phyloP scores from a whole-genome alignment of 2,888 invertebrate species.

The Belgica antarctica region DNA sequence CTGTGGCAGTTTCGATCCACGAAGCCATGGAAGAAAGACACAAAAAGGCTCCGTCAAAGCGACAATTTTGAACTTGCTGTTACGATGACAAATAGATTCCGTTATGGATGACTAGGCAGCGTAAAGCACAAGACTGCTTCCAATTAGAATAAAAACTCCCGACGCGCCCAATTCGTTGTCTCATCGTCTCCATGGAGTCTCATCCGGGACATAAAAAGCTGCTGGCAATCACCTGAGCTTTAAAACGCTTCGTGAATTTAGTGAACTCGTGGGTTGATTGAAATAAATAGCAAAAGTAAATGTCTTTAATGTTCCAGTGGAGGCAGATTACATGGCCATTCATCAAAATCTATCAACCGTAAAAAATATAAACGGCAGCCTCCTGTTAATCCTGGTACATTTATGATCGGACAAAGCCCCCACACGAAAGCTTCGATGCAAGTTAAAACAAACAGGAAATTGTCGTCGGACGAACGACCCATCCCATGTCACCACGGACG shows the following conservation, averaged over 20 bases:
- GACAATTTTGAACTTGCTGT: too few species aligned
- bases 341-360: conserved; percentile 35
- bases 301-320: not conserved
- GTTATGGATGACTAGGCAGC: too few species aligned
- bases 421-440: not conserved
- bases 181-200: too few species aligned
- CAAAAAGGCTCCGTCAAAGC: too few species aligned
- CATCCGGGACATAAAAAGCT: too few species aligned
- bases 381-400: conserved; percentile 8
- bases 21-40: too few species aligned
- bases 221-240: not conserved
- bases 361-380: conserved; percentile 21
- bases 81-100: too few species aligned
- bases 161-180: too few species aligned
- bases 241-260: not conserved
- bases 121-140: too few species aligned
- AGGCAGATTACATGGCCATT: not conserved
- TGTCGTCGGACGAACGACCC: not conserved
- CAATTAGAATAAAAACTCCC: too few species aligned
- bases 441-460: not conserved
- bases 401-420: not conserved
- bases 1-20: too few species aligned
- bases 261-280: not conserved
- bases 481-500: not conserved
- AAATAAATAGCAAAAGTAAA: conserved; percentile 12